These are phyloP conservation scores for Haliclystus octoradiatus DNA, from an alignment of 30 jellyfish, hydroid and myxozoan genomes.

Conservation along the genomic window DNA sequence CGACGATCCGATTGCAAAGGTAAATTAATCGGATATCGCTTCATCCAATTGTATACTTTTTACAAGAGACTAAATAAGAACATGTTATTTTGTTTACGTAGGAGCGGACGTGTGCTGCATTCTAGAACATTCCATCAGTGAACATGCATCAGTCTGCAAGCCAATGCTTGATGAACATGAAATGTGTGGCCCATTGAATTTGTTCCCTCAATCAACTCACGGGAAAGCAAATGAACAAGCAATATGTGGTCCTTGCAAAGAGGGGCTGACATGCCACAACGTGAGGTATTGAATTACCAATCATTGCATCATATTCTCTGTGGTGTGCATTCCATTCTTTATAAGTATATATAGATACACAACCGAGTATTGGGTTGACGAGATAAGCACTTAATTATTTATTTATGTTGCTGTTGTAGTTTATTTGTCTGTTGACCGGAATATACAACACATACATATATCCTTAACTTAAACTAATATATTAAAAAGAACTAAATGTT, in stretches of 20 bases:
- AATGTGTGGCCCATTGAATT: slow-evolving; percentile 93
- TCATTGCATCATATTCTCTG: neutral
- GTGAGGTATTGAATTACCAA: slow-evolving; percentile 67
- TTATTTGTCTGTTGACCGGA: too few species aligned
- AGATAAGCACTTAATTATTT: too few species aligned
- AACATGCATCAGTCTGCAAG: slow-evolving; percentile 67
- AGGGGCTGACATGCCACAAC: slow-evolving; percentile 73
- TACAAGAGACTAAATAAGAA: neutral
- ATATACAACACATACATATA: too few species aligned
- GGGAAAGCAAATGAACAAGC: slow-evolving; percentile 62
- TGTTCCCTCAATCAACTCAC: slow-evolving; percentile 61
- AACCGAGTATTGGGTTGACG: too few species aligned
- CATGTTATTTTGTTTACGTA: neutral
- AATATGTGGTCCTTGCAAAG: slow-evolving; percentile 93
- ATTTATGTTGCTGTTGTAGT: too few species aligned
- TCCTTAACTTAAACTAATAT: too few species aligned
- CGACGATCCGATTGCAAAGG: slow-evolving; percentile 82
- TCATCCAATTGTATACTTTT: neutral
- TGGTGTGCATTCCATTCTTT: too few species aligned
- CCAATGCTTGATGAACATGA: slow-evolving; percentile 92
- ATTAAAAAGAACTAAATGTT: too few species aligned
- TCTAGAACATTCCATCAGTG: slow-evolving; percentile 59
- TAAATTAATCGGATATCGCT: neutral
- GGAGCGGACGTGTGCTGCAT: slow-evolving; percentile 77
- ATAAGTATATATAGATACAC: too few species aligned